Percentiles rank a stretch among this genome's conserved stretches.
Conservation (phyloP, 2,888 invertebrate species). For the Troides aeacus region DNA sequence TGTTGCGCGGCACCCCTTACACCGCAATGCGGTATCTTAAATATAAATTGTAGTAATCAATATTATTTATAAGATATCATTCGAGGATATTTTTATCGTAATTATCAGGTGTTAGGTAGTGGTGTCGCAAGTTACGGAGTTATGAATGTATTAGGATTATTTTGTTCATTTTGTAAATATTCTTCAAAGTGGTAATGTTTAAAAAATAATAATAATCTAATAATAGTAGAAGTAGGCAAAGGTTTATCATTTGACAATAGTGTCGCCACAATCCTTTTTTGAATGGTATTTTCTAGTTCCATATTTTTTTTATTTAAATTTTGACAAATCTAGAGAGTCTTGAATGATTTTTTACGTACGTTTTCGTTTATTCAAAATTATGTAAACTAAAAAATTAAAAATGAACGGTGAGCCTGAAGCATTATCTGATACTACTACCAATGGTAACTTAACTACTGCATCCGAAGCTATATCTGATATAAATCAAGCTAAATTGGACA, state of each 20-base stretch:
- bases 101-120: too few relatives aligned
- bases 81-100: too few relatives aligned
- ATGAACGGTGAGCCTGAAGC: slow-evolving; percentile 72
- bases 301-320: slow-evolving; percentile 21
- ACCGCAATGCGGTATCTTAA: too few relatives aligned
- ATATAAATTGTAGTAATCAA: too few relatives aligned
- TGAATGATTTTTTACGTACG: slow-evolving; percentile 28
- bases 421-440: slow-evolving; percentile 64
- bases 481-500: slow-evolving; percentile 67
- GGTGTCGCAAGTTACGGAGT: too few relatives aligned
- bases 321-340: slow-evolving; percentile 20
- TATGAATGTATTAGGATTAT: too few relatives aligned
- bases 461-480: slow-evolving; percentile 64
- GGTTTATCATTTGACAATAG: neutral
- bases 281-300: slow-evolving; percentile 18
- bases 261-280: slow-evolving; percentile 4
- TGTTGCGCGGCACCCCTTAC: too few relatives aligned
- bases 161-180: too few relatives aligned
- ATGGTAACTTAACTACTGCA: slow-evolving; percentile 59
- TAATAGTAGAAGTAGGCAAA: too few relatives aligned
- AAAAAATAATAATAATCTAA: too few relatives aligned
- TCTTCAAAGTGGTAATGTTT: too few relatives aligned
- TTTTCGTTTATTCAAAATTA: slow-evolving; percentile 51
- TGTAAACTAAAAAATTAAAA: slow-evolving; percentile 39
- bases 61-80: too few relatives aligned